Conservation (phyloP, 2,888 invertebrate species). For the Morinoia aosen region DNA sequence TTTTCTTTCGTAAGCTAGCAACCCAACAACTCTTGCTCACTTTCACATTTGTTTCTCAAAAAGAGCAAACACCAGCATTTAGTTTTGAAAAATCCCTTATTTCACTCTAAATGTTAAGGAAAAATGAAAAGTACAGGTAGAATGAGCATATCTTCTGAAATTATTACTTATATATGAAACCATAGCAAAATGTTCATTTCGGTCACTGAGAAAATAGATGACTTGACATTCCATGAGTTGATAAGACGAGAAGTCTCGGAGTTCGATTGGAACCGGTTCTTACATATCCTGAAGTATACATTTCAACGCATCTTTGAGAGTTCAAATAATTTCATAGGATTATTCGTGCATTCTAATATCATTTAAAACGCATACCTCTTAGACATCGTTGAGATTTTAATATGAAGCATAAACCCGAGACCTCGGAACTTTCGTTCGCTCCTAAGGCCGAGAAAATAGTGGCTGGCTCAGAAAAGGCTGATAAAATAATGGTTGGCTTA, state of each 20-base stretch:
- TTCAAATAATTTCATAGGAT: neutral
- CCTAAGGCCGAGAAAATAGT: too few species aligned
- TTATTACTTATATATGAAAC: neutral
- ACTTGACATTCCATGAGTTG: neutral
- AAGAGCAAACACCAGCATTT: neutral
- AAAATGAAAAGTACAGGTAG: neutral
- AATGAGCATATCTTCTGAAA: neutral
- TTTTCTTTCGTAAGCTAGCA: neutral
- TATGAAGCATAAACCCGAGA: too few species aligned
- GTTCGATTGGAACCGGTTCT: neutral
- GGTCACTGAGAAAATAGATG: neutral
- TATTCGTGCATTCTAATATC: too few species aligned
- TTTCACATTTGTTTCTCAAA: neutral
- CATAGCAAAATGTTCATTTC: neutral
- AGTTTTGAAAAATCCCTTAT: neutral
- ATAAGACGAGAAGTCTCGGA: neutral
- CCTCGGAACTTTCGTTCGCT: too few species aligned
- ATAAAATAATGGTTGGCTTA: too few species aligned
- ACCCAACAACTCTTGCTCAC: neutral
- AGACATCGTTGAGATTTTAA: too few species aligned
- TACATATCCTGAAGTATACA: neutral
- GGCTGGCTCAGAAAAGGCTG: too few species aligned
- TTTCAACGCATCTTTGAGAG: neutral
- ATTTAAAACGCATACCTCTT: too few species aligned
- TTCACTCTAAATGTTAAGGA: neutral